A percentile compares a stretch with the other conserved stretches of the same genome.
Conservation (phyloP, 2,113 vertebrate species). For the Boleophthalmus pectinirostris region DNA sequence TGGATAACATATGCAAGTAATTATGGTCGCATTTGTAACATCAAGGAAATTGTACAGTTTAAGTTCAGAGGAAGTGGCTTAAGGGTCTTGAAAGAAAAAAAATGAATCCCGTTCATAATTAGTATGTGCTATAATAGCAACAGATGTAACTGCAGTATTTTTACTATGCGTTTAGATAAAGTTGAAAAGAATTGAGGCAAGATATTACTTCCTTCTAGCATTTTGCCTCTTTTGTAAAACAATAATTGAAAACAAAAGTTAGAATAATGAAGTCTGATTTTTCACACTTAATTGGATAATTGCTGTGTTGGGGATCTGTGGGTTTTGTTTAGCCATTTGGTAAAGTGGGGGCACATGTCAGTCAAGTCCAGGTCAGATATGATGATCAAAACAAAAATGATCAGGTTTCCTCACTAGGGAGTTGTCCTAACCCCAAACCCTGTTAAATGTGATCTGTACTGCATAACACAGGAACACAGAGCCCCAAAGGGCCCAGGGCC, state of each 20-base stretch:
- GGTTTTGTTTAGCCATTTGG: constrained; percentile 63
- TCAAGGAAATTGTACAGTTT: constrained; percentile 7
- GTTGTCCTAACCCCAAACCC: constrained; percentile 54
- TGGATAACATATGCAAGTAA: constrained; percentile 70
- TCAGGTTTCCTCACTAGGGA: constrained; percentile 60
- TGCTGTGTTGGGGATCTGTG: constrained; percentile 36
- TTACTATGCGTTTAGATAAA: neutral
- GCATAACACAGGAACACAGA: constrained; percentile 40
- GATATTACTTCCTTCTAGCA: constrained; percentile 1
- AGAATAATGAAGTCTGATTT: constrained; percentile 42
- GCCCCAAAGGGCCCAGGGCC: constrained; percentile 56
- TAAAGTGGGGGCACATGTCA: constrained; percentile 70
- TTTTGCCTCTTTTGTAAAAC: constrained; percentile 9
- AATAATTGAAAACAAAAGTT: constrained; percentile 33
- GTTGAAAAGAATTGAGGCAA: neutral
- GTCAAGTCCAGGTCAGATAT: constrained; percentile 70
- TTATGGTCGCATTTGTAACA: constrained; percentile 45
- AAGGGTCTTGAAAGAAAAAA: neutral
- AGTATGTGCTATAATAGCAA: neutral
- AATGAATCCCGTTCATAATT: neutral
- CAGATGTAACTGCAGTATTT: neutral
- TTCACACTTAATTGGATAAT: constrained; percentile 47
- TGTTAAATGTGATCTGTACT: constrained; percentile 36
- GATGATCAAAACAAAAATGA: constrained; percentile 72
- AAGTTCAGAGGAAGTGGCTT: neutral